Percentiles rank a stretch among this genome's conserved stretches.
Conservation (phyloP, 2,113 vertebrate species). For the Esox niger region DNA sequence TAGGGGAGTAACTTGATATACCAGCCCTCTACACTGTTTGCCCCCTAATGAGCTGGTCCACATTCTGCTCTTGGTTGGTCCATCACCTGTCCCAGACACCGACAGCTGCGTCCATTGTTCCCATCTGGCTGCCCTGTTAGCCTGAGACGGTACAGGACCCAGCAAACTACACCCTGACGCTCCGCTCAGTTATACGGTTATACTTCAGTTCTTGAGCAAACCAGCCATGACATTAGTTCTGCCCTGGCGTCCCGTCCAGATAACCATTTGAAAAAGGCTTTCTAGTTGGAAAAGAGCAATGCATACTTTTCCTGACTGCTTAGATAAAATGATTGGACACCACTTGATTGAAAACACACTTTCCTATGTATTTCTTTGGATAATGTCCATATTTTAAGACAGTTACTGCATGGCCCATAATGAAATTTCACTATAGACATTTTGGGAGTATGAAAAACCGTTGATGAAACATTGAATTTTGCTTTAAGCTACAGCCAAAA, state of each 20-base stretch:
- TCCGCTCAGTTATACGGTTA: not conserved
- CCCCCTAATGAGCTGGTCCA: constrained; percentile 62
- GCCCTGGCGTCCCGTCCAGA: not conserved
- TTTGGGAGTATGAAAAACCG: no score
- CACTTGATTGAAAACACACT: no score
- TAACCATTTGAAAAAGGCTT: no score
- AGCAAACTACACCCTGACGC: not conserved
- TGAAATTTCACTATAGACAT: no score
- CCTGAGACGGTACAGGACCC: constrained; percentile 12
- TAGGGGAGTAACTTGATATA: constrained; percentile 65
- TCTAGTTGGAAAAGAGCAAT: no score
- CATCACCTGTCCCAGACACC: constrained; percentile 69
- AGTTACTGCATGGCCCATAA: no score
- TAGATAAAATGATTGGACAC: no score
- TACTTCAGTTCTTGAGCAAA: not conserved
- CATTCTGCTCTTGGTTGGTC: constrained; percentile 53
- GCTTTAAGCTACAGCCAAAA: no score
- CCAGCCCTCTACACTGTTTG: constrained; percentile 46
- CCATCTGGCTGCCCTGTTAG: constrained; percentile 54
- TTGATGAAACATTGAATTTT: no score
- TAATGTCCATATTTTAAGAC: no score
- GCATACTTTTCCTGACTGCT: no score
- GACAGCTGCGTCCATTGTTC: constrained; percentile 71
- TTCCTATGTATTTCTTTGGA: no score
- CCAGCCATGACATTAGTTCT: not conserved